These are phyloP conservation scores for Ichneumoninae sp. DNA, from an alignment of 2,888 invertebrate genomes.

Conservation along the genomic window DNA sequence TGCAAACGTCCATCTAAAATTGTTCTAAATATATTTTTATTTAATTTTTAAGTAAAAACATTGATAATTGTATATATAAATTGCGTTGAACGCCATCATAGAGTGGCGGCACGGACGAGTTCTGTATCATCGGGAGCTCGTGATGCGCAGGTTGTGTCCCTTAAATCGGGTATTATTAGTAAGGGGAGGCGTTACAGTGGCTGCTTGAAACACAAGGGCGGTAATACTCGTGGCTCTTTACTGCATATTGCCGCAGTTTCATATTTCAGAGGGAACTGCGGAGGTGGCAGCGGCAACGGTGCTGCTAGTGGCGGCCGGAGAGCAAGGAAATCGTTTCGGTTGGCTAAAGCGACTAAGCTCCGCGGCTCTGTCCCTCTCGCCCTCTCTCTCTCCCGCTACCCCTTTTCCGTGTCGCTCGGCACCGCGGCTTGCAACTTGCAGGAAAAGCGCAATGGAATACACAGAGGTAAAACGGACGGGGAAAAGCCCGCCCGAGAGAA, in stretches of 20 bases:
- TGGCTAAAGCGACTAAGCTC: slow-evolving; percentile 62
- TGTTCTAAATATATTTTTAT: no score
- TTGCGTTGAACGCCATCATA: slow-evolving; percentile 13
- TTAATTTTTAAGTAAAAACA: no score
- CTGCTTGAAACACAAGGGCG: slow-evolving; percentile 66
- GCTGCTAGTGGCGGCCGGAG: slow-evolving; percentile 32
- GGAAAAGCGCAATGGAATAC: slow-evolving; percentile 1
- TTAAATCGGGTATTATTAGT: slow-evolving; percentile 71
- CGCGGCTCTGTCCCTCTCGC: slow-evolving; percentile 34
- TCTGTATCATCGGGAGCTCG: neutral
- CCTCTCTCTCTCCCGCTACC: slow-evolving; percentile 1
- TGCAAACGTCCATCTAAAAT: no score
- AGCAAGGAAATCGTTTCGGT: slow-evolving; percentile 61
- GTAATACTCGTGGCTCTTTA: slow-evolving; percentile 71
- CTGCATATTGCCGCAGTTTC: slow-evolving; percentile 76
- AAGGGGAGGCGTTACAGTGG: slow-evolving; percentile 51
- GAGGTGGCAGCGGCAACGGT: slow-evolving; percentile 59
- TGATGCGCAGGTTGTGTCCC: slow-evolving; percentile 17
- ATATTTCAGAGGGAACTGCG: slow-evolving; percentile 69
- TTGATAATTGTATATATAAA: neutral
- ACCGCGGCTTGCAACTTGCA: slow-evolving; percentile 35
- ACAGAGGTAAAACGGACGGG: slow-evolving; percentile 30
- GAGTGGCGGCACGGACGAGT: neutral
- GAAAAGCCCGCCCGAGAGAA: slow-evolving; percentile 20
- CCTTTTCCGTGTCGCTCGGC: slow-evolving; percentile 31